Percentiles rank a stretch among this genome's conserved stretches.
phyloP scores from a whole-genome alignment of 1,140 invertebrate genomes.

The Zeugodacus cucurbitae region DNA sequence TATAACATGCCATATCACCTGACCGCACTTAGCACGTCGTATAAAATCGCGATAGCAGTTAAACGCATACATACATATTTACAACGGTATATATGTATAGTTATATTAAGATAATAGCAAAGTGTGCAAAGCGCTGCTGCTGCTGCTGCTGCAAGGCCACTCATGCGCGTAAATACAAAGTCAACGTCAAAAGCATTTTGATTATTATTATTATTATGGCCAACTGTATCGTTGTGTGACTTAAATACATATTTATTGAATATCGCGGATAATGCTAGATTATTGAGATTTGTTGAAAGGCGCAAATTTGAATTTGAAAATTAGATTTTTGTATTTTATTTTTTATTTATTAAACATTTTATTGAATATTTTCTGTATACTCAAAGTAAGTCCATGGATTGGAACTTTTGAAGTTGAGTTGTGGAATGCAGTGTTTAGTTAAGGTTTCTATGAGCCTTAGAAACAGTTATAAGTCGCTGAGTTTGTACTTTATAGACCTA shows the following conservation, averaged over 20 bases:
- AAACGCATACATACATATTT: neutral
- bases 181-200: neutral
- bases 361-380: too few relatives aligned
- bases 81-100: neutral
- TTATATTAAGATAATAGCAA: neutral
- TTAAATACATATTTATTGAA: neutral
- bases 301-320: too few relatives aligned
- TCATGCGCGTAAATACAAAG: neutral
- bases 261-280: too few relatives aligned
- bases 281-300: too few relatives aligned
- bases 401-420: too few relatives aligned
- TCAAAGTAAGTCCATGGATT: too few relatives aligned
- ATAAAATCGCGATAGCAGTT: neutral
- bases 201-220: neutral
- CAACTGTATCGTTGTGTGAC: neutral
- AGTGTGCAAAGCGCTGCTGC: neutral
- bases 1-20: conserved; percentile 11
- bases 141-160: neutral
- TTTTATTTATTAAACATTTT: too few relatives aligned
- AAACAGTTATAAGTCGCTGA: too few relatives aligned
- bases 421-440: too few relatives aligned
- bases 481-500: too few relatives aligned
- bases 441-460: too few relatives aligned
- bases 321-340: too few relatives aligned
- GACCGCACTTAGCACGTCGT: neutral